Evolutionary conservation across 2,797 vertebrate species (phyloP).

Genomic region (Melanotaenia boesemani): DNA sequence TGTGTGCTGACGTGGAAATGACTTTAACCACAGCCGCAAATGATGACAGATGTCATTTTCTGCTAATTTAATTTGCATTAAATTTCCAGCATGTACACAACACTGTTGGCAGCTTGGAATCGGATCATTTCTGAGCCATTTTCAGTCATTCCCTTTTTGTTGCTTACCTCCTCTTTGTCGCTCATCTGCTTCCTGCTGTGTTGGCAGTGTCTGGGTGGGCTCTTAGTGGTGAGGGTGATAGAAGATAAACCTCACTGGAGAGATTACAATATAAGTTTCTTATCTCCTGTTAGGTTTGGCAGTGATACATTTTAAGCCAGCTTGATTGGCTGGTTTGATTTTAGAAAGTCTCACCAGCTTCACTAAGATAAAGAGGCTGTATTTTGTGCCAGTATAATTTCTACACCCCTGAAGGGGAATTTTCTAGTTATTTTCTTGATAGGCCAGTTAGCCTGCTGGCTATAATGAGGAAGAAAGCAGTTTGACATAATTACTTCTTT

Average conservation of each 20-base stretch:
- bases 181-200: slow-evolving; percentile 53
- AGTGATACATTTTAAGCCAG: slow-evolving; percentile 18
- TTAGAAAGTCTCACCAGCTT: not conserved
- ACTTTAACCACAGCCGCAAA: not conserved
- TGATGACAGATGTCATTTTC: not conserved
- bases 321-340: slow-evolving; percentile 6
- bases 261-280: slow-evolving; percentile 34
- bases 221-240: slow-evolving; percentile 21
- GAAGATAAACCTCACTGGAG: slow-evolving; percentile 33
- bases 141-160: slow-evolving; percentile 32
- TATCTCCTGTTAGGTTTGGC: slow-evolving; percentile 56
- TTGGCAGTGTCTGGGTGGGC: slow-evolving; percentile 37
- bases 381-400: not conserved
- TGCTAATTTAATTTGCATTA: not conserved
- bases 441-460: not conserved
- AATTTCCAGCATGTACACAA: not conserved
- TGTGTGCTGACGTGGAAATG: not conserved
- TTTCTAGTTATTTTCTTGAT: not conserved
- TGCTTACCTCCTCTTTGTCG: slow-evolving; percentile 3
- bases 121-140: slow-evolving; percentile 19
- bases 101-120: not conserved
- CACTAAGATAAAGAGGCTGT: not conserved
- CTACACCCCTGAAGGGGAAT: not conserved
- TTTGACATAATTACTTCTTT: slow-evolving; percentile 10
- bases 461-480: not conserved